phyloP scores from a whole-genome alignment of 2,113 vertebrate genomes.

The Ariopsis seemanni region DNA sequence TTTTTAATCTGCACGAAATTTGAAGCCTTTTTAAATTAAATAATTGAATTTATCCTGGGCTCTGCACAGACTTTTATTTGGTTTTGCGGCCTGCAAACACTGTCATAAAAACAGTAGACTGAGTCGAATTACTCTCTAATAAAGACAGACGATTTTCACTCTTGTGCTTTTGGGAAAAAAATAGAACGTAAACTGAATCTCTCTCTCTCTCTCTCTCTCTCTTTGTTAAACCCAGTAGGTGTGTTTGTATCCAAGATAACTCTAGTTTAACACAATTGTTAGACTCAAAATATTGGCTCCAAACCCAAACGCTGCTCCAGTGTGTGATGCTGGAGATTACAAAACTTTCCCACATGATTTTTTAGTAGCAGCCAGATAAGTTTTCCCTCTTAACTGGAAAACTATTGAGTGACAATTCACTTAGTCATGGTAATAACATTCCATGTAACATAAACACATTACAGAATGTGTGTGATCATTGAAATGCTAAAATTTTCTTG shows the following conservation, averaged over 20 bases:
- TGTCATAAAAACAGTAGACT: not conserved
- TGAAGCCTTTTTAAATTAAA: not conserved
- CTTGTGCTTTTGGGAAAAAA: not conserved
- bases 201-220: not conserved
- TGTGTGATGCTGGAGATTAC: not conserved
- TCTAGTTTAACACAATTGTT: not conserved
- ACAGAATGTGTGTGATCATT: not conserved
- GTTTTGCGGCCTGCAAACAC: not conserved
- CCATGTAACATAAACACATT: not conserved
- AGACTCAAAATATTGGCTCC: not conserved
- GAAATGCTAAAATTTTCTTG: not conserved
- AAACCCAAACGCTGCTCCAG: not conserved
- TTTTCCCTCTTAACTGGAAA: not conserved
- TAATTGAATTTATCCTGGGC: not conserved
- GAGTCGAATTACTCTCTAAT: not conserved
- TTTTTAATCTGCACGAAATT: no score
- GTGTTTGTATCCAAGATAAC: not conserved
- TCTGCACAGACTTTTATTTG: not conserved
- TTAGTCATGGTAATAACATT: not conserved
- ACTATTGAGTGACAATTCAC: not conserved
- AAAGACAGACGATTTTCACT: not conserved
- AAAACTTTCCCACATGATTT: not conserved
- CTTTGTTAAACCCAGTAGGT: not conserved
- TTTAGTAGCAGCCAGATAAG: not conserved
- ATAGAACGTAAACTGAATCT: no score